Base-by-base conservation (phyloP, 1,140 invertebrate genomes). In the Eufriesea mexicana region DNA sequence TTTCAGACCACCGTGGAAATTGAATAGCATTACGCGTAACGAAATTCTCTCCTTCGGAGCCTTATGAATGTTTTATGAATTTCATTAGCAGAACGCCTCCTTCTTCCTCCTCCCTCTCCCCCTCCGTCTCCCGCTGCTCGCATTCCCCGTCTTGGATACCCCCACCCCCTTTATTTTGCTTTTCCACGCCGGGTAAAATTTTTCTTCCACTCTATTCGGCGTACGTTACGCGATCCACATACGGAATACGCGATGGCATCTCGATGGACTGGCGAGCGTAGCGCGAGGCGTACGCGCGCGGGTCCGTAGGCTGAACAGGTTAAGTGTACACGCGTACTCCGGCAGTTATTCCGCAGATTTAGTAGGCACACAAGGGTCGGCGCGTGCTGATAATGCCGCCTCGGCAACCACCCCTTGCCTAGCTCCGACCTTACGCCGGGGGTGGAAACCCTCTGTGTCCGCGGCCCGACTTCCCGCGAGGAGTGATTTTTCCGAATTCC, bases 311-410 rank as follows among this genome's bases (percentile, higher is more conserved):
- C 55, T 10, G 73, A 62, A 18, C 73, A 49, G 74, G 78, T 84
- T 84, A 87, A 83, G 83, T 79, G 75, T 83, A 64, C 57, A 59
- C 82, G 61, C 57, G 72, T 59, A 83, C 73, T 74, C 64, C 54
- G 79, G 74, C 80, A 82, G 89, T 90, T 92, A 92, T 92, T 92
- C 90, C 75, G 90, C 89, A 93, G 91, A 94, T 94, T 94, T 94
- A 94, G 91, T 94, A 82, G 90, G 93, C 89, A 94, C 92, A 94
- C 93, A 94, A 92, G 89, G 88, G 91, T 87, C 90, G 92, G 90
- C 89, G 91, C 90, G 92, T 92, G 93, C 93, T 94, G 93, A 94
- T 93, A 94, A 93, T 93, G 90, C 93, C 79, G 85, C 92, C 89
- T 92, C 87, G 28, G 74, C 80, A 78, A 82, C 79, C 84, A 66